Evolutionary conservation across 2,113 vertebrate species (phyloP), one percentile per base, ranked within the genome.

Genomic region (Campylorhamphus procurvoides): DNA sequence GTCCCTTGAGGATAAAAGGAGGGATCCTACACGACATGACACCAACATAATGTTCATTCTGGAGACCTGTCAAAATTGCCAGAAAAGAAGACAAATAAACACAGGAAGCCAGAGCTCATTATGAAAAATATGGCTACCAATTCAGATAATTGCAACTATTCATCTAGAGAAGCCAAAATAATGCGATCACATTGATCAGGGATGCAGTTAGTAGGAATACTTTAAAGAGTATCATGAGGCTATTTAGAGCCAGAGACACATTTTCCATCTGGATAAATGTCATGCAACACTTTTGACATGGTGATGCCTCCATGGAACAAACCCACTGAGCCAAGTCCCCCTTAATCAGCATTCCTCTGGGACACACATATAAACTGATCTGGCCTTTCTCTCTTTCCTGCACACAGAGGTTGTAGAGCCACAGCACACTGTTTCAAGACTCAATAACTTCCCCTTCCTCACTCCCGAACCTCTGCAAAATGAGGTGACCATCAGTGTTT

Each of bases 21-120:
- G 62, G n/a, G 71, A 80, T 95, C 78, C 89, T 89, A 78, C 53
- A 90, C 89, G 76, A 87, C 89, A 56, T 89, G 78, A 80, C 82
- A 58, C 79, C 85, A 72, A 73, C 87, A 95, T 87, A 96, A 89
- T 40, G 56, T 84, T 96, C 80, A n/a, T 63, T 85, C 91, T 97
- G 93, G 84, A 96, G 94, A 55, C 55, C 50, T 84, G 84, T 95
- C 92, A 95, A 95, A 97, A 90, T 96, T 96, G 44, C 91, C 52
- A 82, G 87, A 77, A 90, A 92, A 95, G 71, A 90, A 85, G 89
- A 83, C 73, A 95, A 91, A 96, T 78, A 95, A 91, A 87, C 55
- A 76, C 37, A 80, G 78, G 78, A 92, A 97, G 86, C 82, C 94
- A 96, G 93, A 94, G 68, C 79, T 96, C 79, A 18, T 95, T 95